phyloP scores from a whole-genome alignment of 2,113 vertebrate genomes.

The Gymnocephalus cernua region DNA sequence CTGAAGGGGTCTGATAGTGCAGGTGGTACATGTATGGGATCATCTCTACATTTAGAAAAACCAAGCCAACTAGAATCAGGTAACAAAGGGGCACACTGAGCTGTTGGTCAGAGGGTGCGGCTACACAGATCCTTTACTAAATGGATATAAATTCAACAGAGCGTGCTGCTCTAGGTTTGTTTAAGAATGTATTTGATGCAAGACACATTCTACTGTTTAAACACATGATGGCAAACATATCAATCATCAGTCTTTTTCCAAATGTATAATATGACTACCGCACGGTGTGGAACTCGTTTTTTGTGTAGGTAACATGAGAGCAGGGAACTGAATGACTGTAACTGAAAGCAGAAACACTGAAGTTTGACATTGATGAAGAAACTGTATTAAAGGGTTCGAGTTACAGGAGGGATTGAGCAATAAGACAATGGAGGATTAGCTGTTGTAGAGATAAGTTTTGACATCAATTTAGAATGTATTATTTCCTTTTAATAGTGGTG shows the following conservation, averaged over 20 bases:
- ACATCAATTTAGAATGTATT: no score
- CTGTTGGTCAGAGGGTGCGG: not conserved
- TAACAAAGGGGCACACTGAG: not conserved
- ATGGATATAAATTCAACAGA: slow-evolving; percentile 11
- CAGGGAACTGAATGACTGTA: not conserved
- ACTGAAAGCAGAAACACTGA: not conserved
- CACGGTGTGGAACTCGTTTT: not conserved
- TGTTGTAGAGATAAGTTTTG: no score
- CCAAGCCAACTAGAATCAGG: slow-evolving; percentile 2
- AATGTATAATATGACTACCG: not conserved
- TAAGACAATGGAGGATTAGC: no score
- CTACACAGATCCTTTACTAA: not conserved
- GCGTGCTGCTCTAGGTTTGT: not conserved
- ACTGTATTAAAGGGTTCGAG: not conserved
- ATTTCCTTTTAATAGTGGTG: no score
- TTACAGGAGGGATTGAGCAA: no score
- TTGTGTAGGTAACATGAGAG: not conserved
- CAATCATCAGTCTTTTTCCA: no score
- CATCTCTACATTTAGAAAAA: slow-evolving; percentile 19
- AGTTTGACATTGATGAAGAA: slow-evolving; percentile 16
- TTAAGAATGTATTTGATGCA: not conserved
- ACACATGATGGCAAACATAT: not conserved
- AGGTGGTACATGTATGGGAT: not conserved
- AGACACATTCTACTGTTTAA: not conserved
- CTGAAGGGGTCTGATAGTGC: not conserved